Evolutionary conservation across 2,888 invertebrate species (phyloP).

Genomic region (Macrosiphum euphorbiae): DNA sequence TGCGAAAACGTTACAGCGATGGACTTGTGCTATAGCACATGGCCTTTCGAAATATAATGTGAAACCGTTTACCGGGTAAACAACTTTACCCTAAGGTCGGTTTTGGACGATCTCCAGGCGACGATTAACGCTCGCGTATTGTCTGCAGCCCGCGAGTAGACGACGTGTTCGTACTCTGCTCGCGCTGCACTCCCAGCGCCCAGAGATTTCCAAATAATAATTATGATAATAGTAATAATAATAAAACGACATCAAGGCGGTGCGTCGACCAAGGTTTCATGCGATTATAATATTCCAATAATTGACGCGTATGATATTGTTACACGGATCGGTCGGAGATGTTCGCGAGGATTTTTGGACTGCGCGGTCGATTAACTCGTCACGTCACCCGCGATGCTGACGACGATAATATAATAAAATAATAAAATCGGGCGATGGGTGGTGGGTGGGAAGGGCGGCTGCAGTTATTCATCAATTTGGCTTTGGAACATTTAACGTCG

Average conservation of each 20-base stretch:
- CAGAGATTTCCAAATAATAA: not conserved
- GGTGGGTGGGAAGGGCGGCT: not conserved
- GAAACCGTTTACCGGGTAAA: not conserved
- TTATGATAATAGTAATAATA: not conserved
- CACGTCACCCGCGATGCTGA: not conserved
- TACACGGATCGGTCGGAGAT: not conserved
- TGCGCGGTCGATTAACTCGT: conserved; percentile 7
- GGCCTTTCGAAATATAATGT: not conserved
- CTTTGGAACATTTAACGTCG: conserved; percentile 60
- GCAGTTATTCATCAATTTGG: conserved; percentile 63
- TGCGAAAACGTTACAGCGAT: not conserved
- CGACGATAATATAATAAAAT: conserved; percentile 10
- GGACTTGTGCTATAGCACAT: not conserved
- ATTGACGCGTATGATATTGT: too few relatives aligned
- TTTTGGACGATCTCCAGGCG: conserved; percentile 3
- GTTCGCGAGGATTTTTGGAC: not conserved
- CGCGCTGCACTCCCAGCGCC: too few relatives aligned
- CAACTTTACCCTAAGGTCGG: not conserved
- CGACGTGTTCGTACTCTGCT: not conserved
- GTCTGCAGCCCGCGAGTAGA: not conserved
- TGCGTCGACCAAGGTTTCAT: not conserved
- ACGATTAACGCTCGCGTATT: not conserved
- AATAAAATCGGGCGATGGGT: not conserved
- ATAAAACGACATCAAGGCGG: not conserved
- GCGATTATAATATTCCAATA: not conserved